Conservation (phyloP, 2,888 invertebrate genomes). For the Aphidoletes aphidimyza region DNA sequence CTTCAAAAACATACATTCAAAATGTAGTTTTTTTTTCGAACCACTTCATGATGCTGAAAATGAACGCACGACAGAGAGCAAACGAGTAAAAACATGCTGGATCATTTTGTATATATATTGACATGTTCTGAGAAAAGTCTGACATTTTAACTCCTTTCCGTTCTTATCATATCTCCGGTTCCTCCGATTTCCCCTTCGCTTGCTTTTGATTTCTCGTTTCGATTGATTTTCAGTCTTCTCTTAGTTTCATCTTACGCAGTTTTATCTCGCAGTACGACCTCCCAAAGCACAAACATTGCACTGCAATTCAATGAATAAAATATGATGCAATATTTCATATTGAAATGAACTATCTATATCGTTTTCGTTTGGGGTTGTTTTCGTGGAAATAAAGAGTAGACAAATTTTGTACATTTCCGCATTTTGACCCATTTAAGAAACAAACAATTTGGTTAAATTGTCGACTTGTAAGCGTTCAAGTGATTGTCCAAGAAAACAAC, state of each 20-base stretch:
- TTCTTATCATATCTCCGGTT: neutral
- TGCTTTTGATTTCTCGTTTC: neutral
- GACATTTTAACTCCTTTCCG: neutral
- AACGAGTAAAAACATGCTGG: too few relatives aligned
- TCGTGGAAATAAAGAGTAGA: too few relatives aligned
- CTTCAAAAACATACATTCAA: neutral
- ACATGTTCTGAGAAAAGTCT: neutral
- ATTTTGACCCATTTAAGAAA: neutral
- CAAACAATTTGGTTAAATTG: neutral
- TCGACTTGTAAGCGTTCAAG: neutral
- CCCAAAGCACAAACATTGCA: too few relatives aligned
- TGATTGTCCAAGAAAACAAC: neutral
- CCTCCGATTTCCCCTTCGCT: neutral
- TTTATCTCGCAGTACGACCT: too few relatives aligned
- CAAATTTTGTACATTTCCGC: too few relatives aligned
- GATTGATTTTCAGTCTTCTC: neutral
- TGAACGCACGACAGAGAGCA: too few relatives aligned
- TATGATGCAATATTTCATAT: neutral
- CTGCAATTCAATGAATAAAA: conserved; percentile 9
- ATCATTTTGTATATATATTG: too few relatives aligned
- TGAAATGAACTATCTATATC: too few relatives aligned
- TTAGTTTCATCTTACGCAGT: too few relatives aligned
- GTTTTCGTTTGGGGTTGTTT: too few relatives aligned
- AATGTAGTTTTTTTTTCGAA: too few relatives aligned
- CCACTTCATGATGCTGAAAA: too few relatives aligned